A percentile compares a stretch with the other conserved stretches of the same genome.
These are phyloP conservation scores for Scatophagus argus DNA, from an alignment of 2,113 vertebrate species.

Conservation along the genomic window DNA sequence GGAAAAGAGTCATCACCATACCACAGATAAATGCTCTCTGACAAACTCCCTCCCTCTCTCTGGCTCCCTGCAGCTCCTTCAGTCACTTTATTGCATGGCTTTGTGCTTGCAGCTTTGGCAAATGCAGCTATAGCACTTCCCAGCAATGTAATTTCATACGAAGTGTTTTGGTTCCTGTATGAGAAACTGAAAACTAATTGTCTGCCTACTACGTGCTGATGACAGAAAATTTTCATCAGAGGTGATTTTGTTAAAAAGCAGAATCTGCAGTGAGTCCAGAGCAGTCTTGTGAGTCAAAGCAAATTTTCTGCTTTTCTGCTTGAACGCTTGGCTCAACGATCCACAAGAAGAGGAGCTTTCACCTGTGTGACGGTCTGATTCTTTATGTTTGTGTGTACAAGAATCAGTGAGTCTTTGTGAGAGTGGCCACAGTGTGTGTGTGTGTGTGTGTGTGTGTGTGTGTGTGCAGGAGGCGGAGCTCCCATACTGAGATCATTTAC, in stretches of 20 bases:
- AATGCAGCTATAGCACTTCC: slow-evolving; percentile 29
- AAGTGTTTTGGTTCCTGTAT: slow-evolving; percentile 13
- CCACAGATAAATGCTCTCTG: slow-evolving; percentile 75
- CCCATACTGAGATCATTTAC: slow-evolving; percentile 84
- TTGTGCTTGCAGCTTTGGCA: slow-evolving; percentile 33
- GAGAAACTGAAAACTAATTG: slow-evolving; percentile 11
- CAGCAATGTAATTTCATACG: slow-evolving; percentile 20
- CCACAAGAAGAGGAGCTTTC: slow-evolving; percentile 65
- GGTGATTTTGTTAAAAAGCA: slow-evolving; percentile 32
- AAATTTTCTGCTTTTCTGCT: slow-evolving; percentile 67
- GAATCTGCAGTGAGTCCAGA: slow-evolving; percentile 15
- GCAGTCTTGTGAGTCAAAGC: slow-evolving; percentile 45
- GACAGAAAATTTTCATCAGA: background rate
- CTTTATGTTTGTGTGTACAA: slow-evolving; percentile 57
- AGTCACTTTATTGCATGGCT: slow-evolving; percentile 39
- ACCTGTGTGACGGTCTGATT: slow-evolving; percentile 65
- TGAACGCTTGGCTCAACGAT: slow-evolving; percentile 66
- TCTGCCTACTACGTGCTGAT: slow-evolving; percentile 1
- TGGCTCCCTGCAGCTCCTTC: slow-evolving; percentile 57
- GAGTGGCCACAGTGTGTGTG: slow-evolving; percentile 24
- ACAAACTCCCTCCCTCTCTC: slow-evolving; percentile 63
- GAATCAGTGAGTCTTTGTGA: slow-evolving; percentile 44
- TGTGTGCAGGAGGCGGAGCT: slow-evolving; percentile 60
- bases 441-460: slow-evolving; percentile 41
- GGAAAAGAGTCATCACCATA: slow-evolving; percentile 79